Evolutionary conservation across 2,113 vertebrate species (phyloP), one percentile per base, ranked within the genome.

Genomic region (Lepisosteus osseus): DNA sequence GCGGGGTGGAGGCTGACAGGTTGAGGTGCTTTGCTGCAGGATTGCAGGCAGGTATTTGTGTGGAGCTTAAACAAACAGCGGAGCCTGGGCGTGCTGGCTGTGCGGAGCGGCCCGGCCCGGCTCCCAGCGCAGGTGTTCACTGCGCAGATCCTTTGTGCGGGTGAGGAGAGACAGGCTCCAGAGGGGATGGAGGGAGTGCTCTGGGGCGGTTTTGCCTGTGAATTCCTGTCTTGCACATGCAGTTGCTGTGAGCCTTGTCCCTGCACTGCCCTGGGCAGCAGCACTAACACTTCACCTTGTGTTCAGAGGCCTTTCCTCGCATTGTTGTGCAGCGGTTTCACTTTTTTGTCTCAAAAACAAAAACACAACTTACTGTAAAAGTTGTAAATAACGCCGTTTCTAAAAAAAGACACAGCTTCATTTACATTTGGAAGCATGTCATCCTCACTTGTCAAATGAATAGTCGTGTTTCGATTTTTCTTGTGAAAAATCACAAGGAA

Each of bases 51-150:
- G 14, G 4, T 4, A 7, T 55, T 9, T 54, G 40, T 41, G 2
- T 40, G 67, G 29, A 5, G 11, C 13, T 13, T 59, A 13, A 59
- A 6, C 12, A 43, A 56, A 57, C 54, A 69, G 54, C n/a, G 54
- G 67, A 68, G 83, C 77, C 80, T 0, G 8, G 75, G 76, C 83
- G 86, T 87, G 86, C 81, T 83, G 63, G 70, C 29, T 29, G 79
- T 75, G 72, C 78, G 86, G 78, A 74, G 81, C 79, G 74, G 79
- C 74, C 84, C 79, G 41, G 80, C 41, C 29, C 29, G 40, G 78
- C 78, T 83, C 80, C 80, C 79, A 74, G 80, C 79, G 79, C 86
- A 78, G 79, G 80, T 90, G 86, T 90, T 85, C 88, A 80, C 86
- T 89, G 79, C 86, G 79, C 71, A 78, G 83, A 78, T 78, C 75